Conservation (phyloP, 2,797 vertebrate species). For the Dendrocincla tyrannina region DNA sequence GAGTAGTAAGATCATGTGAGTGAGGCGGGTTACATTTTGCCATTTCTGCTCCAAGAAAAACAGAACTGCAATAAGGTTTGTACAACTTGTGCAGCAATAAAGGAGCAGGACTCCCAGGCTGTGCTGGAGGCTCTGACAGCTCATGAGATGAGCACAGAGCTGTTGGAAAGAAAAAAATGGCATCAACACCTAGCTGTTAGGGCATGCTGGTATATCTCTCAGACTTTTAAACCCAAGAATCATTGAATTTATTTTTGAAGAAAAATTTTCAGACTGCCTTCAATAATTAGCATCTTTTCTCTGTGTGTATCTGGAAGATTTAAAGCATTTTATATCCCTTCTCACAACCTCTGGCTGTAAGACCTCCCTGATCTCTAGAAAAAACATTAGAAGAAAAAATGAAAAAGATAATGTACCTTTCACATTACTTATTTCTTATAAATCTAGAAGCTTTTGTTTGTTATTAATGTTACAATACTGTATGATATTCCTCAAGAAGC, state of each 20-base stretch:
- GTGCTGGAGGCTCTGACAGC: not conserved
- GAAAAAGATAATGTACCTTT: not conserved
- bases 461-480: not conserved
- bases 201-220: not conserved
- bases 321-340: not conserved
- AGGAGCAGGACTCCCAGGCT: not conserved
- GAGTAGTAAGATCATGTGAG: not conserved
- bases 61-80: not conserved
- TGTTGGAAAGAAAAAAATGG: not conserved
- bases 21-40: not conserved
- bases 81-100: not conserved
- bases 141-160: not conserved
- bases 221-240: not conserved
- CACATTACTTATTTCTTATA: not conserved
- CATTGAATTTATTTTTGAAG: not conserved
- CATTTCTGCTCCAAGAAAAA: slow-evolving; percentile 9
- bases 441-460: not conserved
- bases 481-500: not conserved
- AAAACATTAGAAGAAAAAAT: not conserved
- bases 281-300: not conserved
- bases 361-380: not conserved
- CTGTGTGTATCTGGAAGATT: not conserved
- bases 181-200: not conserved
- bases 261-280: not conserved
- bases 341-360: not conserved